Evolutionary conservation across 64 coral and sea anemone species (phyloP).

Genomic region (Dendrophyllia cribrosa): DNA sequence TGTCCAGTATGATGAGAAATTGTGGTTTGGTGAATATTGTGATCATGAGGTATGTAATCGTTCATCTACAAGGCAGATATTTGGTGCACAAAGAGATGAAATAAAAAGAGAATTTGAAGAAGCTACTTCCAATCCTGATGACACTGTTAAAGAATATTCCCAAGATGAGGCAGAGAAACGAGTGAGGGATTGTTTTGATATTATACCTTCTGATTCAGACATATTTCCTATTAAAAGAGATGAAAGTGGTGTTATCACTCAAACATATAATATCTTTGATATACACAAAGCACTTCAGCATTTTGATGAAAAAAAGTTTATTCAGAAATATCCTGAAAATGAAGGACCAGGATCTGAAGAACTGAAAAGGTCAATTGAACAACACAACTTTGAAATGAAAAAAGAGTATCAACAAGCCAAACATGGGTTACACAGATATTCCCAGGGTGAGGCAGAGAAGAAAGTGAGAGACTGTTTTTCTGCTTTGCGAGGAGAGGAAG

Average conservation of each 20-base stretch:
- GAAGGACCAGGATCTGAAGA: not conserved
- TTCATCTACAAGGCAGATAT: too few species aligned
- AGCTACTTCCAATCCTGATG: not conserved
- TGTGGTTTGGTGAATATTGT: too few species aligned
- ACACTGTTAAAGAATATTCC: not conserved
- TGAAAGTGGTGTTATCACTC: not conserved
- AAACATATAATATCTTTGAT: not conserved
- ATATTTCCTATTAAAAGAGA: not conserved
- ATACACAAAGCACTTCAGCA: not conserved
- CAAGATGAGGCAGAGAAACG: not conserved
- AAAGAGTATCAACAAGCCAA: not conserved
- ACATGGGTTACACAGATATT: not conserved
- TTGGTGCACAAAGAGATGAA: not conserved
- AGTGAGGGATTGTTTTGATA: not conserved
- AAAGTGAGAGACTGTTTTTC: not conserved
- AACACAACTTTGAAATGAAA: not conserved
- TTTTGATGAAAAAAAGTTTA: not conserved
- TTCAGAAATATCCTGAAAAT: not conserved
- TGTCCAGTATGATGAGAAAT: not conserved
- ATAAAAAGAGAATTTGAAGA: not conserved
- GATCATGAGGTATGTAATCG: too few species aligned
- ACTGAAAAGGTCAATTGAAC: not conserved
- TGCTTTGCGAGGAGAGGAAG: too few species aligned
- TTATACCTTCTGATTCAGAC: not conserved
- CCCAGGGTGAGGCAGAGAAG: not conserved